Conservation (phyloP, 2,888 invertebrate species). For the Trissolcus japonicus region DNA sequence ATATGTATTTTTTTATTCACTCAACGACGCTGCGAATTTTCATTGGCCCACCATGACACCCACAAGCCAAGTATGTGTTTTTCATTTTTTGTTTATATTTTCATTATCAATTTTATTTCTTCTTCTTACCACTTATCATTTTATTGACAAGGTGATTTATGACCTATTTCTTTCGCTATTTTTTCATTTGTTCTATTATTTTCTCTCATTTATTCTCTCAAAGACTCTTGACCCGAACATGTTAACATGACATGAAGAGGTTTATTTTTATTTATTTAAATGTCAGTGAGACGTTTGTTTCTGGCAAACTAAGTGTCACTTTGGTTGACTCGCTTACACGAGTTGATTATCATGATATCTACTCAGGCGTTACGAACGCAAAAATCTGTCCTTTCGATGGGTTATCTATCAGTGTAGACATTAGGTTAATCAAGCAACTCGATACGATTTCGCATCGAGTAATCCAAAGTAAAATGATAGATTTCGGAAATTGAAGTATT, state of each 20-base stretch:
- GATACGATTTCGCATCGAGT: slow-evolving; percentile 58
- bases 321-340: slow-evolving; percentile 21
- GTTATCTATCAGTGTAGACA: slow-evolving; percentile 45
- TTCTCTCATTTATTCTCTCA: too few relatives aligned
- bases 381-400: slow-evolving; percentile 45
- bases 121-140: too few relatives aligned
- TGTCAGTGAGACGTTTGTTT: background rate
- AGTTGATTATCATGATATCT: slow-evolving; percentile 28
- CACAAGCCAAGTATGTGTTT: slow-evolving; percentile 6
- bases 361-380: slow-evolving; percentile 24
- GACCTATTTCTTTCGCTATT: too few relatives aligned
- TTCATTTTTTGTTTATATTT: slow-evolving; percentile 5
- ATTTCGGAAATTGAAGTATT: slow-evolving; percentile 58
- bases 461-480: slow-evolving; percentile 57
- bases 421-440: slow-evolving; percentile 54
- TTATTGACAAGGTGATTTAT: background rate
- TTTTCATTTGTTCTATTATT: too few relatives aligned
- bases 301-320: slow-evolving; percentile 20
- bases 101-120: background rate
- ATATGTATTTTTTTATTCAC: slow-evolving; percentile 57
- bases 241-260: too few relatives aligned
- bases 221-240: too few relatives aligned
- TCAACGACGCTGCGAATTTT: slow-evolving; percentile 54
- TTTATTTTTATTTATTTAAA: too few relatives aligned
- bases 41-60: slow-evolving; percentile 44